These are phyloP conservation scores for Euphydryas editha DNA, from an alignment of 2,888 invertebrate genomes.

Conservation along the genomic window DNA sequence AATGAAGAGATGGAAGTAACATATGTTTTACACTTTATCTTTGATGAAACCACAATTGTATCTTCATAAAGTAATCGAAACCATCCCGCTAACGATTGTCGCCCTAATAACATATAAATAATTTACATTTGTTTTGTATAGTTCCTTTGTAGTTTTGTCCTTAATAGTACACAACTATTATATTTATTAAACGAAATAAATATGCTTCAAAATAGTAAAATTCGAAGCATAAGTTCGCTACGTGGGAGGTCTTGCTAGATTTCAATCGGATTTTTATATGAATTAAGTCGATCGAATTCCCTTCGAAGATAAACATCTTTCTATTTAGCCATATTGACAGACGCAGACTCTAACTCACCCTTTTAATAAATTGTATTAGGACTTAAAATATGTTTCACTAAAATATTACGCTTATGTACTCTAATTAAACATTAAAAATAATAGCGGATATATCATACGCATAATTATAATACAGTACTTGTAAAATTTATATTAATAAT, in stretches of 20 bases:
- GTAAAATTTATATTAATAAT: no score
- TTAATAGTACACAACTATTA: neutral
- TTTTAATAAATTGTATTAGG: constrained; percentile 7
- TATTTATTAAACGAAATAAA: neutral
- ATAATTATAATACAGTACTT: no score
- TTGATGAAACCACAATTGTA: no score
- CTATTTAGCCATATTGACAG: constrained; percentile 39
- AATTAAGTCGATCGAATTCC: constrained; percentile 53
- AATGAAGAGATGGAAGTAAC: neutral
- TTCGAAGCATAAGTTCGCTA: constrained; percentile 12
- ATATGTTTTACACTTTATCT: no score
- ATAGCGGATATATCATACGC: no score
- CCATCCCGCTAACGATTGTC: no score
- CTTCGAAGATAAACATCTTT: constrained; percentile 40
- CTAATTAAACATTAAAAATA: neutral
- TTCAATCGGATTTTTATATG: constrained; percentile 49
- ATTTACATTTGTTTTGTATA: no score
- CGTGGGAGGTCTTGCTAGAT: constrained; percentile 46
- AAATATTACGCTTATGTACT: neutral
- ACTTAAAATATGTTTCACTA: neutral
- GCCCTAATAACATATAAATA: no score
- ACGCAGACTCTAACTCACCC: constrained; percentile 20
- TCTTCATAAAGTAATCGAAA: no score
- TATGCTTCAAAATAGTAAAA: neutral
- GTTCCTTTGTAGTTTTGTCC: neutral